phyloP scores from a whole-genome alignment of 2,888 invertebrate species.

The Phengaris arion region DNA sequence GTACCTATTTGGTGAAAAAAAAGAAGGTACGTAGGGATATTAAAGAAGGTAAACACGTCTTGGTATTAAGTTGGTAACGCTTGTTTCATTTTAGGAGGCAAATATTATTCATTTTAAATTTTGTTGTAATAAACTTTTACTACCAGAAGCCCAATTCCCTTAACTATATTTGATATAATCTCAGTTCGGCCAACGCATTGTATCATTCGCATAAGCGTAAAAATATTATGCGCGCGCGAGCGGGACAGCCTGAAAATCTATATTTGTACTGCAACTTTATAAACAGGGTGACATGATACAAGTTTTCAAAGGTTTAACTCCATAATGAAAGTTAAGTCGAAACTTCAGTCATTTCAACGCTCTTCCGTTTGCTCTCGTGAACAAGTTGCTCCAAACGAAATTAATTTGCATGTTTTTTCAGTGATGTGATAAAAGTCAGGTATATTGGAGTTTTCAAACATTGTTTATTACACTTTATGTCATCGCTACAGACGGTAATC shows the following conservation, averaged over 20 bases:
- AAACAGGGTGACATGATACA: slow-evolving; percentile 18
- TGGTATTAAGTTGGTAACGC: too few relatives aligned
- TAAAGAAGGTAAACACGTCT: too few relatives aligned
- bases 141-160: too few relatives aligned
- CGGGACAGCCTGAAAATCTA: neutral
- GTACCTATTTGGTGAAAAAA: neutral
- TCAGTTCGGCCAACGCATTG: too few relatives aligned
- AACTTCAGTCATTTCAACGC: slow-evolving; percentile 27
- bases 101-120: too few relatives aligned
- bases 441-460: slow-evolving; percentile 19
- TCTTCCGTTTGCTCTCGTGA: slow-evolving; percentile 18
- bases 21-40: neutral
- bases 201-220: too few relatives aligned
- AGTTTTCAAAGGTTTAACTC: slow-evolving; percentile 21
- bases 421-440: slow-evolving; percentile 15
- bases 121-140: too few relatives aligned
- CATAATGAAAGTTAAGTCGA: slow-evolving; percentile 18
- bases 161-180: too few relatives aligned
- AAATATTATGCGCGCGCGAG: too few relatives aligned
- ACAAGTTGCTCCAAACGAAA: slow-evolving; percentile 23
- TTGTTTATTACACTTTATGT: slow-evolving; percentile 3
- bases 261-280: slow-evolving; percentile 21
- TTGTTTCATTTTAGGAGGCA: too few relatives aligned
- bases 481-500: neutral
- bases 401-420: slow-evolving; percentile 27